Conservation (phyloP, 2,113 vertebrate genomes). For the Amazona vittata region DNA sequence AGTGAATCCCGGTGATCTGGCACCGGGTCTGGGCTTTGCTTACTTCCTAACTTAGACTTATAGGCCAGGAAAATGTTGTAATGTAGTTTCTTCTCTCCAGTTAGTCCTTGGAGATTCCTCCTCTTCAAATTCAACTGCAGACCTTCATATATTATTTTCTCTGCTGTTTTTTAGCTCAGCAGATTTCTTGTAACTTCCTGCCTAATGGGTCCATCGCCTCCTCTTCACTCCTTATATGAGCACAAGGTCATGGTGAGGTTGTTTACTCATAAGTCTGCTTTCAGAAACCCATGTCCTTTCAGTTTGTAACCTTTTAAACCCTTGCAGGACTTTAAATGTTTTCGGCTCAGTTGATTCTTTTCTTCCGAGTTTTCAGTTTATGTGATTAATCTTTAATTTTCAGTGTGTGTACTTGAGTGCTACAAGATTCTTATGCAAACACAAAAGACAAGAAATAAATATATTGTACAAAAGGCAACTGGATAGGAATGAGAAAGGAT, state of each 20-base stretch:
- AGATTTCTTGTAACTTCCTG: constrained; percentile 68
- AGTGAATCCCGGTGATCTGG: constrained; percentile 72
- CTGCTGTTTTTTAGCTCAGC: constrained; percentile 74
- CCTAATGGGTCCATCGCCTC: constrained; percentile 58
- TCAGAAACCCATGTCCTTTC: constrained; percentile 64
- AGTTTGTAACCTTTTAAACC: constrained; percentile 64
- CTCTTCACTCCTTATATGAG: constrained; percentile 65
- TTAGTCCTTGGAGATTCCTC: constrained; percentile 74
- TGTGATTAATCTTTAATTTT: constrained; percentile 62
- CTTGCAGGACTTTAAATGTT: constrained; percentile 17
- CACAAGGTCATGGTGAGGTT: constrained; percentile 57
- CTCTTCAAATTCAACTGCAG: constrained; percentile 69
- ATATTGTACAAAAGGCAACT: constrained; percentile 48
- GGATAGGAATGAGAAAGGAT: constrained; percentile 31
- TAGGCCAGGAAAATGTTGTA: constrained; percentile 83
- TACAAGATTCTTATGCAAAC: constrained; percentile 47
- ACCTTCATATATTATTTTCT: constrained; percentile 74
- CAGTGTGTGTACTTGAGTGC: constrained; percentile 36
- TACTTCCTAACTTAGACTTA: constrained; percentile 70
- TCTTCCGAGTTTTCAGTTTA: constrained; percentile 37
- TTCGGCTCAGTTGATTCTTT: constrained; percentile 22
- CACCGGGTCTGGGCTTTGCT: constrained; percentile 67
- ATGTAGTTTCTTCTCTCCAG: constrained; percentile 74
- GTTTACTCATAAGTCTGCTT: constrained; percentile 60
- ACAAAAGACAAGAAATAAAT: constrained; percentile 56